These are phyloP conservation scores for Drosophila neocordata DNA, from an alignment of 1,140 invertebrate genomes.

Conservation along the genomic window DNA sequence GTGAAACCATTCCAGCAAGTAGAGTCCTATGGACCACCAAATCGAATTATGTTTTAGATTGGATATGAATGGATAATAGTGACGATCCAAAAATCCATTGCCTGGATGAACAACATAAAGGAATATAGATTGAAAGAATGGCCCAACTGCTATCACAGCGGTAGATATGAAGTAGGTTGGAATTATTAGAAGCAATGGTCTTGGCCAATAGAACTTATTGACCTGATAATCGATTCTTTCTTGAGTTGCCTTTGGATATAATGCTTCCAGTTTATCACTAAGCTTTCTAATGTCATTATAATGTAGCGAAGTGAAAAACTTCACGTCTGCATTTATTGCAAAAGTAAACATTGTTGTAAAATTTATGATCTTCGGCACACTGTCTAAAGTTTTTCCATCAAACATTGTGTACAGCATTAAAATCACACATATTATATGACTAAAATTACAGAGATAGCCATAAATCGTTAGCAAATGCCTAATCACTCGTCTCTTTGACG, in stretches of 20 bases:
- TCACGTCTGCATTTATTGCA: slow-evolving; percentile 48
- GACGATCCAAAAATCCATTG: slow-evolving; percentile 34
- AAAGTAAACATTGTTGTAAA: slow-evolving; percentile 40
- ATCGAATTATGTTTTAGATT: slow-evolving; percentile 8
- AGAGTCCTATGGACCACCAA: slow-evolving; percentile 46
- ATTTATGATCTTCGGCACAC: slow-evolving; percentile 17
- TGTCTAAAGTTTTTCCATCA: slow-evolving; percentile 25
- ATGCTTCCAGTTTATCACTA: slow-evolving; percentile 20
- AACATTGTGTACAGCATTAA: slow-evolving; percentile 34
- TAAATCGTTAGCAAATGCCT: neutral
- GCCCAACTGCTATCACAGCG: slow-evolving; percentile 36
- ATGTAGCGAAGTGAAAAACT: slow-evolving; percentile 36
- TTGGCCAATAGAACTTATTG: slow-evolving; percentile 49
- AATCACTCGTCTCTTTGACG: neutral
- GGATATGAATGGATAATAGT: slow-evolving; percentile 52
- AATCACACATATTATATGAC: slow-evolving; percentile 25
- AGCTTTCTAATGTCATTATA: slow-evolving; percentile 18
- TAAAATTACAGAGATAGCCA: slow-evolving; percentile 30
- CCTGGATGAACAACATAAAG: neutral
- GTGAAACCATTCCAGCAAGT: slow-evolving; percentile 47
- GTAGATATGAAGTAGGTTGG: slow-evolving; percentile 31
- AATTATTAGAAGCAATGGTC: slow-evolving; percentile 4
- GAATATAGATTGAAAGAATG: slow-evolving; percentile 27
- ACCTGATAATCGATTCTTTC: slow-evolving; percentile 29
- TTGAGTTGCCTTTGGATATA: slow-evolving; percentile 39